Base-by-base conservation (phyloP, 2,888 invertebrate species). In the Drosophila cracens region DNA sequence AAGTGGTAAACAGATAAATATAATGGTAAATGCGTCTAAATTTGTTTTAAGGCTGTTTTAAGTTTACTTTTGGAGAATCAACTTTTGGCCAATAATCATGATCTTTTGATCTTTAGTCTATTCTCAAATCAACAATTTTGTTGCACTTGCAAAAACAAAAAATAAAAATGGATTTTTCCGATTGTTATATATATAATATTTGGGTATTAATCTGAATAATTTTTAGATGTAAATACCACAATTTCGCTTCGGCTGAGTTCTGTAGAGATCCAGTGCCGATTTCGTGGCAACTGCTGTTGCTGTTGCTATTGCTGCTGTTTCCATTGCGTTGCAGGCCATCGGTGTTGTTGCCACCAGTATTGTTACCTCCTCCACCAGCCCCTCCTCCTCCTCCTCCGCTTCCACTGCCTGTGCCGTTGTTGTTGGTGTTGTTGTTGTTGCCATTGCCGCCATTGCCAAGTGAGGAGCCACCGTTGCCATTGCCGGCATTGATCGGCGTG, bases 271-370 rank as follows among this genome's bases (percentile, higher is more conserved):
- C 93, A 84, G 92, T 90, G 69, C 91, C 92, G 76, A 90, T 84
- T 77, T 93, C 93, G 58, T 92, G 92, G 93, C 85, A 69, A 76
- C 83, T 79, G 85, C 85, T 81, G 93, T 94, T 85, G 93, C 94
- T 80, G 94, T 94, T 87, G 72, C 91, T 84, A 27, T 82, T 82
- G 8, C 83, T 81, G n/a, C 82, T 83, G 74, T 92, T 90, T 70
- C 92, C 90, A 68, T 86, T 91, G 64, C 91, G 81, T 83, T 87
- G 83, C 81, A 89, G 82, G 82, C 89, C 84, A 71, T 90, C 89
- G 33, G 79, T 71, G 56, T 77, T 85, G 71, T 59, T 70, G 48
- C 91, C 90, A 59, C 89, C 70, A 91, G 91, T 80, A 83, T 86
- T 64, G 86, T 79, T 77, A 86, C 83, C 65, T n/a, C 90, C 88